A percentile compares a stretch with the other conserved stretches of the same genome.
These are phyloP conservation scores for Bubalus kerabau DNA, from an alignment of 2,113 vertebrate genomes.

Conservation along the genomic window DNA sequence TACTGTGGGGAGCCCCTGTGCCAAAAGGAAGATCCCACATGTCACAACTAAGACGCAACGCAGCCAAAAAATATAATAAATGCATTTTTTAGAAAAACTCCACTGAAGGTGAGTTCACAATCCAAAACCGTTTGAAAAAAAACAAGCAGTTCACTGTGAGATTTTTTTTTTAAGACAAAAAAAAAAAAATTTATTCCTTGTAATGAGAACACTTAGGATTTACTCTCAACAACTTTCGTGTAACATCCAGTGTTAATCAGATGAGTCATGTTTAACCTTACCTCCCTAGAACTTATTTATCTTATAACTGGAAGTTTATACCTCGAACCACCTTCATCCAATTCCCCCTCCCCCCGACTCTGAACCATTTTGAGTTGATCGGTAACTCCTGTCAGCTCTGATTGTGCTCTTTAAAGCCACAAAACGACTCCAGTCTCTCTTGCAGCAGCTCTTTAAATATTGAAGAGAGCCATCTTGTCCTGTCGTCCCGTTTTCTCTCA, in stretches of 20 bases:
- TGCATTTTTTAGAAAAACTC: not conserved
- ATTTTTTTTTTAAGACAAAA: not conserved
- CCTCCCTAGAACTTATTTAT: not conserved
- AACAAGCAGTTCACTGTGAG: not conserved
- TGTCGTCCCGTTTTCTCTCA: not conserved
- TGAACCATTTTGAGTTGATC: not conserved
- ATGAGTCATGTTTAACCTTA: not conserved
- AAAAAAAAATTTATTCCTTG: not conserved
- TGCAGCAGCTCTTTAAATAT: not conserved
- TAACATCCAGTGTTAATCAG: not conserved
- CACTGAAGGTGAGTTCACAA: not conserved
- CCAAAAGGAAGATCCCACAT: rapidly evolving
- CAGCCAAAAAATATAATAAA: not conserved
- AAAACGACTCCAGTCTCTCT: not conserved
- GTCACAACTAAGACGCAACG: not conserved
- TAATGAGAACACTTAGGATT: not conserved
- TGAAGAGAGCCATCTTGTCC: not conserved
- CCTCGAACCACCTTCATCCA: not conserved
- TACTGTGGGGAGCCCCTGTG: rapidly evolving
- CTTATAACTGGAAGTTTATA: not conserved
- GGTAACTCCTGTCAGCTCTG: not conserved
- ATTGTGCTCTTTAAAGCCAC: not conserved
- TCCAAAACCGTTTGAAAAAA: not conserved
- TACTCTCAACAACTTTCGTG: not conserved
- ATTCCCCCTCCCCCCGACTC: not conserved